Percentiles rank a stretch among this genome's conserved stretches.
These are phyloP conservation scores for Aphrophora alni DNA, from an alignment of 2,888 invertebrate genomes.

Conservation along the genomic window DNA sequence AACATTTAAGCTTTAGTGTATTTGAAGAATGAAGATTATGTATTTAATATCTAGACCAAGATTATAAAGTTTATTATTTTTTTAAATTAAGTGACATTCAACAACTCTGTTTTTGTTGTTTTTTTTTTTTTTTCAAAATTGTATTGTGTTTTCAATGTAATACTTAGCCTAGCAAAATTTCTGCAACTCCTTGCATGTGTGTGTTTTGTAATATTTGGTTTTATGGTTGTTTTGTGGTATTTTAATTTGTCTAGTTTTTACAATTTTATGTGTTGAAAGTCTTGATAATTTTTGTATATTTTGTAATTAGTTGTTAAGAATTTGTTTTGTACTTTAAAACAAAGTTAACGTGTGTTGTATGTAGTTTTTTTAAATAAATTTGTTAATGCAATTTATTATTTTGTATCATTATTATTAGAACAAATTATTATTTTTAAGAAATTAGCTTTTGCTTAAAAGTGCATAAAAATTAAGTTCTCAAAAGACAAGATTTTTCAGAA, in stretches of 20 bases:
- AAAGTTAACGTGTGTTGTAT: no score
- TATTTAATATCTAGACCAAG: no score
- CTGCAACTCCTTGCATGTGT: not conserved
- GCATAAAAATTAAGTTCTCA: not conserved
- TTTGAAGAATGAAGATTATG: no score
- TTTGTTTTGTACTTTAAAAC: not conserved
- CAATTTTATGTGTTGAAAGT: not conserved
- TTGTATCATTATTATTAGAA: not conserved
- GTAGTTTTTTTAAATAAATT: no score
- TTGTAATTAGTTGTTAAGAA: not conserved
- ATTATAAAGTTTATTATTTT: no score
- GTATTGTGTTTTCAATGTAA: not conserved
- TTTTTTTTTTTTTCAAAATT: not conserved
- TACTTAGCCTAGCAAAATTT: not conserved
- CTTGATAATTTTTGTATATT: not conserved
- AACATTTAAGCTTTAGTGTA: no score
- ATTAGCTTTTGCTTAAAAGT: not conserved
- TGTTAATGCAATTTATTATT: no score
- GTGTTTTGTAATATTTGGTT: conserved; percentile 1
- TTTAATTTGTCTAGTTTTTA: not conserved
- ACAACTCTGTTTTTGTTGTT: not conserved
- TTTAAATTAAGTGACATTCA: no score
- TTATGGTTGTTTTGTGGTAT: not conserved
- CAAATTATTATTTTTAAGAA: no score
- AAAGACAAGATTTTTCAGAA: not conserved